Evolutionary conservation across 2,888 invertebrate genomes (phyloP), one percentile per base, ranked within the genome.

Genomic region (Branchipolynoe longqiensis): DNA sequence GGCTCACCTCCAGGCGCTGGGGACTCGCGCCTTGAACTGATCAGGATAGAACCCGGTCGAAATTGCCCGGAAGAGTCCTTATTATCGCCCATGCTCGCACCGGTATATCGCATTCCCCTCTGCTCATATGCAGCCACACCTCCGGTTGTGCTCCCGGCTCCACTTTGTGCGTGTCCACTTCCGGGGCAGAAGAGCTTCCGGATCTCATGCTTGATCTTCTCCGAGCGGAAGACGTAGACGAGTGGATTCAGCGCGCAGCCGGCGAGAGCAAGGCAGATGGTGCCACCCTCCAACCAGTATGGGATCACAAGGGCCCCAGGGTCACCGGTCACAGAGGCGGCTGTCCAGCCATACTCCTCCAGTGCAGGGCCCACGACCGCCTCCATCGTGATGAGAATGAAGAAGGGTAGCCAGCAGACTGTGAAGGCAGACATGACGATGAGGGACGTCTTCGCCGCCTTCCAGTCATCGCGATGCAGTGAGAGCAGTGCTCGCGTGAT

Each of bases 361-460:
- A 89, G 87, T n/a, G 93, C 73, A 88, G 89, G 64, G 91, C 92
- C 78, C 74, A 91, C 90, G 41, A 64, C 36, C 8, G 83, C 82
- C 74, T 87, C 86, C 54, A 84, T 28, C 31, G 90, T 88, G 81
- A 91, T 90, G 56, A 91, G 89, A 14, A 90, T 89, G 87, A 92
- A 92, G 90, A 95, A 95, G 0, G 95, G 95, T 25, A 95, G 92
- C 95, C 95, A 95, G 90, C 95, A 95, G 54, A 95, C 92, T 18
- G 95, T 92, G 83, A 95, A 95, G 94, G 97, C 96, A 56, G 96
- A 95, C 91, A 96, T 95, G 88, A 97, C 97, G 87, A 97, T 93
- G 78, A 96, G 96, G 91, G 97, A 97, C 83, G 98, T 97, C 89
- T 97, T 96, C 12, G 97, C 98, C 0, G 98, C 97, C 88, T 97